Percentiles rank a stretch among this genome's conserved stretches.
These are phyloP conservation scores for Prolemur simus DNA, from an alignment of 2,113 vertebrate species.

Conservation along the genomic window DNA sequence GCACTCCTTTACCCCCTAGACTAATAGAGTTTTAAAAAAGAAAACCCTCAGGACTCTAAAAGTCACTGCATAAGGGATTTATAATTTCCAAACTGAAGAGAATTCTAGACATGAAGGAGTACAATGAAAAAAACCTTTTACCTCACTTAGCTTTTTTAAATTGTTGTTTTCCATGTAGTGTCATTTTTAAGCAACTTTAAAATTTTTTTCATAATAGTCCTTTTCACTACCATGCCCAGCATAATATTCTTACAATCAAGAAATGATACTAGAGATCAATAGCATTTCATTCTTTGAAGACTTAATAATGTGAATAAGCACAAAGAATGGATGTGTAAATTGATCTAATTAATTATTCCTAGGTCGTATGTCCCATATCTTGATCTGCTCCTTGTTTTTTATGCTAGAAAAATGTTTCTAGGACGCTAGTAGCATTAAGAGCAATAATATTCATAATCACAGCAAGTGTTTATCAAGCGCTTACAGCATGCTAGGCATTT, in stretches of 20 bases:
- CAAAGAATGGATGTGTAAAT: background rate
- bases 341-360: background rate
- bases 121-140: background rate
- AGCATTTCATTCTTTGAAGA: slow-evolving; percentile 22
- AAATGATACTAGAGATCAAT: background rate
- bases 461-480: background rate
- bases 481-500: background rate
- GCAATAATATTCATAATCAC: background rate
- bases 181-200: background rate
- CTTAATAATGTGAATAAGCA: background rate
- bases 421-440: background rate
- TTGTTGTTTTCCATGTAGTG: background rate
- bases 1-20: background rate
- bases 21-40: background rate
- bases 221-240: background rate
- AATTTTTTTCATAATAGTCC: background rate
- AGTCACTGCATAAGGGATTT: background rate
- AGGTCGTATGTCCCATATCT: background rate
- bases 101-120: background rate
- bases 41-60: background rate
- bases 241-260: background rate
- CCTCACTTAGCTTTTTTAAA: background rate
- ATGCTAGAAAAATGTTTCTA: background rate
- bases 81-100: background rate
- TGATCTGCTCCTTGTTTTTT: background rate